Evolutionary conservation across 2,797 vertebrate genomes (phyloP).

Genomic region (Danio tinwini): DNA sequence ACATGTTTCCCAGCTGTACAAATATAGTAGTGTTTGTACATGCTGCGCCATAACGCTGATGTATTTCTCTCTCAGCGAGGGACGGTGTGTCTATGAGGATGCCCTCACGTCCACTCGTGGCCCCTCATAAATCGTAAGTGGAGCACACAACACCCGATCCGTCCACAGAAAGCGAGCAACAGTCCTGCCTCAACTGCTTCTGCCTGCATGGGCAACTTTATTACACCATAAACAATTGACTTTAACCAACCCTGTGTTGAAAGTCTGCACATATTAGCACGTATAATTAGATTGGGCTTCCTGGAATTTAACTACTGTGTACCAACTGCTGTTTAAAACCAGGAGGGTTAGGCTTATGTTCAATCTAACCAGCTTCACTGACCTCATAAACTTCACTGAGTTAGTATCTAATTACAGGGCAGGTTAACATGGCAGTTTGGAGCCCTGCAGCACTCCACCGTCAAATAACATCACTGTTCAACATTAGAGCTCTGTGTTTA

Average conservation of each 20-base stretch:
- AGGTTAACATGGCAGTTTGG: conserved; percentile 34
- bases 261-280: conserved; percentile 15
- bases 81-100: conserved; percentile 72
- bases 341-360: conserved; percentile 26
- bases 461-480: conserved; percentile 36
- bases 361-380: conserved; percentile 47
- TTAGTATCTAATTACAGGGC: conserved; percentile 53
- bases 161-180: conserved; percentile 57
- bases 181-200: conserved; percentile 44
- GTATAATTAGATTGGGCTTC: conserved; percentile 6
- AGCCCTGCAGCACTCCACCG: conserved; percentile 9
- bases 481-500: conserved; percentile 37
- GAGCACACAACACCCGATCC: conserved; percentile 65
- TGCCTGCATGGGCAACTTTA: conserved; percentile 38
- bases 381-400: conserved; percentile 50
- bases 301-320: conserved; percentile 50
- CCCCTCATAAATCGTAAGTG: conserved; percentile 86
- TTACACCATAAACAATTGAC: conserved; percentile 33
- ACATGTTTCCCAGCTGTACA: background rate
- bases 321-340: conserved; percentile 46
- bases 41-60: conserved; percentile 30
- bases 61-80: conserved; percentile 60
- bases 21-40: conserved; percentile 30
- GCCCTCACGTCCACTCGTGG: conserved; percentile 74
- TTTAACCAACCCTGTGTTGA: conserved; percentile 34